Base-by-base conservation (phyloP, 1,140 invertebrate genomes). In the Drosophila nikananu region DNA sequence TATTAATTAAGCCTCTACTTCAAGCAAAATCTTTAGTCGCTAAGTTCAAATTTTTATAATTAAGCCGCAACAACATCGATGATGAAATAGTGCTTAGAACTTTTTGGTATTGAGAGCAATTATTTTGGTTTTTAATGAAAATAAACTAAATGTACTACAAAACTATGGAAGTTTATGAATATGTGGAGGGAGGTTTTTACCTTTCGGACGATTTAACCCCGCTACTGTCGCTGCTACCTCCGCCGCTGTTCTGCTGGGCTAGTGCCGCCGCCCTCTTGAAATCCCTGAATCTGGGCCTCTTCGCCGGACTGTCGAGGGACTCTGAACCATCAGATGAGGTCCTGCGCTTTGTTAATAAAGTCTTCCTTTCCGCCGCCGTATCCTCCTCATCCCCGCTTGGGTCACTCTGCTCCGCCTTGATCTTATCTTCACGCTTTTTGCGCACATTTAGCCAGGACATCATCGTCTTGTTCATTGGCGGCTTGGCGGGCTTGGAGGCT, bases 111-210 rank as follows among this genome's bases (percentile, higher is more conserved):
- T 73, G 67, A 61, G 65, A 74, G 67, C 52, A 70, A 60, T 81
- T 41, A 58, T 51, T 78, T 70, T 48, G 62, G 59, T 81, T 72
- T 60, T 77, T 83, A 71, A 77, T 84, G 54, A 84, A 79, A 87
- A 89, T 89, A 87, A 89, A 89, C 74, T 81, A 79, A 79, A 79
- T 79, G 61, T 79, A 81, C 57, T 77, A 64, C 44, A 37, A 55
- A 39, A 49, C 64, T 48, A 68, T 25, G 39, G 17, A 30, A 52
- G 44, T 41, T 54, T 44, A 21, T 21, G 15, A 42, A 66, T 49
- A 10, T 21, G 1, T 23, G 10, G 12, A 5, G 21, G 15, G 13
- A 23, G 3, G 7, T 15, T 8, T 9, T 17, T 55, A 59, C 42
- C 35, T 10, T 13, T 59, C 23, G 21, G 12, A 15, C 3, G 19